Conservation (phyloP, 2,113 vertebrate genomes). For the Pseudolaguvia tuberculata region DNA sequence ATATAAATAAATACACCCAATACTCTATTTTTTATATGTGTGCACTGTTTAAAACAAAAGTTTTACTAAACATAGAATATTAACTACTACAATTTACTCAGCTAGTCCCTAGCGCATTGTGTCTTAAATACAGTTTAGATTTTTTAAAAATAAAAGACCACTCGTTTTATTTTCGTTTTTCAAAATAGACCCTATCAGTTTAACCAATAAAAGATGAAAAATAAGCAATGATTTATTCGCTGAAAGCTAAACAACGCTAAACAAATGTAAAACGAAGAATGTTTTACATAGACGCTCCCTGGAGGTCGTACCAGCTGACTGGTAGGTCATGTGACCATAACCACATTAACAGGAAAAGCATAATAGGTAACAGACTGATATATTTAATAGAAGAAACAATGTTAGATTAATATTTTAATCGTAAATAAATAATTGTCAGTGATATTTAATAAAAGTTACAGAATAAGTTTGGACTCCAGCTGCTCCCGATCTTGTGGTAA, state of each 20-base stretch:
- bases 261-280: neutral
- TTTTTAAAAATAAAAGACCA: neutral
- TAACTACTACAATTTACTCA: neutral
- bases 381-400: neutral
- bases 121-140: neutral
- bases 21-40: neutral
- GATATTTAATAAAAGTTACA: neutral
- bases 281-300: slow-evolving; percentile 18
- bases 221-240: neutral
- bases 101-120: neutral
- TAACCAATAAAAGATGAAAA: neutral
- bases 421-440: neutral
- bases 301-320: slow-evolving; percentile 40
- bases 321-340: slow-evolving; percentile 31
- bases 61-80: no score
- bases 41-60: neutral
- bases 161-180: neutral
- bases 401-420: neutral
- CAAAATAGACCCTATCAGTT: neutral
- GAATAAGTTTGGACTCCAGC: neutral
- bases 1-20: no score
- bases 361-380: neutral
- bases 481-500: slow-evolving; percentile 22
- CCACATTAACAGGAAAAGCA: neutral
- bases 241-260: neutral